Base-by-base conservation (phyloP, 2,797 vertebrate species). In the Phoxinus dragarum region DNA sequence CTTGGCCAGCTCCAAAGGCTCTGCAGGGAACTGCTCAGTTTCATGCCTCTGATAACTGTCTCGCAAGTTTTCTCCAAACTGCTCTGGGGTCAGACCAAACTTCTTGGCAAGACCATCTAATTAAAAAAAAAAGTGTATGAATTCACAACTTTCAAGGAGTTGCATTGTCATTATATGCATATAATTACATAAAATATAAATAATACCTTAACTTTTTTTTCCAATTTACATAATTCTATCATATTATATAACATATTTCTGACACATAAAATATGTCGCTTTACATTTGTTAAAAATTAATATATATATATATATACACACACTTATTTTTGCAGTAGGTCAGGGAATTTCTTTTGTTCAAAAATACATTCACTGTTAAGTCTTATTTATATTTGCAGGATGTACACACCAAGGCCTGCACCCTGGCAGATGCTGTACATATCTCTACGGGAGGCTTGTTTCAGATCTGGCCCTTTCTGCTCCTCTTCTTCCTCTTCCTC, bases 21-120 rank as follows among this genome's bases (percentile, higher is more conserved):
- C 98, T 0, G 98, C 98, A 0, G 98, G 98, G 88, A 99, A 99
- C 93, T 99, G 98, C 91, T 99, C 98, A 0, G 98, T 99, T 91
- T 99, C 98, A 0, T 99, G 98, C 78, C 98, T 96, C 89, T 99
- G 98, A 92, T 99, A 99, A 92, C 98, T 99, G 94, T 99, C 98
- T 84, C 98, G 95, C 61, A 99, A 95, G 88, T 99, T 99, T 91
- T 99, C 98, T 84, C 98, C 98, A 91, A 99, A 99, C 88, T 99
- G 98, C 89, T 99, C 98, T 8, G 98, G 98, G 74, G 98, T 99
- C 87, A 99, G 94, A 82, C 98, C 98, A 93, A 99, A 99, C 91
- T 99, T 99, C 90, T 99, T 99, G 69, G 98, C 98, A 90, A 99
- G 92, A 36, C 98, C 97, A 90, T 99, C 98, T 99, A 88, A 27